phyloP scores from a whole-genome alignment of 2,113 vertebrate species.

The Lanius ludovicianus region DNA sequence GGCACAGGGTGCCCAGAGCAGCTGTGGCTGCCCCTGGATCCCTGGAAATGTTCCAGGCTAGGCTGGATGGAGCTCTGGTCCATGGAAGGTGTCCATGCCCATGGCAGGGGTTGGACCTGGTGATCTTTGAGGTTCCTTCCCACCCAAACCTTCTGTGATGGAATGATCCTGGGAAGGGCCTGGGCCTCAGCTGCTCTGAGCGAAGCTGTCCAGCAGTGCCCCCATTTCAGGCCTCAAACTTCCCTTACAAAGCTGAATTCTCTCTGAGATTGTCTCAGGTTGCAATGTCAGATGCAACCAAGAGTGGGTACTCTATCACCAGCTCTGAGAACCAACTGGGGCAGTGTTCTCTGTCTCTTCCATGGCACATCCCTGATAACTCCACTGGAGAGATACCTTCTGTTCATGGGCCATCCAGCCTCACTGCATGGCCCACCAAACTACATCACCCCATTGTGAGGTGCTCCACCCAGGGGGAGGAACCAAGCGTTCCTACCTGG shows the following conservation, averaged over 20 bases:
- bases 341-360: no score
- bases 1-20: background rate
- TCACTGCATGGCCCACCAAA: no score
- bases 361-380: no score
- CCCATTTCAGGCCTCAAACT: background rate
- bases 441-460: no score
- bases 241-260: background rate
- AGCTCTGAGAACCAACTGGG: no score
- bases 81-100: background rate
- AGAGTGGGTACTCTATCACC: no score
- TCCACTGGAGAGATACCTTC: no score
- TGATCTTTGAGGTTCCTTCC: background rate
- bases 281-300: no score
- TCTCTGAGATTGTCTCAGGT: background rate
- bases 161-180: background rate
- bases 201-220: accelerated
- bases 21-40: background rate
- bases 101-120: background rate
- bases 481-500: no score
- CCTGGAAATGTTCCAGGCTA: accelerated
- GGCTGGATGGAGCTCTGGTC: background rate
- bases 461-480: no score
- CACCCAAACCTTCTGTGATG: background rate
- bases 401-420: no score
- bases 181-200: background rate